Evolutionary conservation across 2,888 invertebrate genomes (phyloP), one percentile per base, ranked within the genome.

Genomic region (Epinotia demarniana): DNA sequence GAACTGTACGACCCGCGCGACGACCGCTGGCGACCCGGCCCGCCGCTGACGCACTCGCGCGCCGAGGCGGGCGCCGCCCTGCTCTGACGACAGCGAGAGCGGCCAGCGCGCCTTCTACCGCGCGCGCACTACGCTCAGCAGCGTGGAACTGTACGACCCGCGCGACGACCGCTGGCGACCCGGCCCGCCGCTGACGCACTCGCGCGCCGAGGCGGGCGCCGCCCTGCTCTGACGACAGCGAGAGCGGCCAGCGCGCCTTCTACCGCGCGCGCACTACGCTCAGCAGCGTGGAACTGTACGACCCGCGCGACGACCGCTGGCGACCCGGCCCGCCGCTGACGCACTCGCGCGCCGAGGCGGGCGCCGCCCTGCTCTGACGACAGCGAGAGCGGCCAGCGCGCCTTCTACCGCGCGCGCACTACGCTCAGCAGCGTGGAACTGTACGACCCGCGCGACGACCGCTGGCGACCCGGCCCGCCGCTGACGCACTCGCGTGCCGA

Each of bases 51-150:
- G 33, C 96, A 97, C 85, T 97, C 97, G 81, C 95, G 98, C 79
- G 97, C 98, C 72, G 98, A 98, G 91, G 98, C 98, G 62, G 98
- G 97, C 77, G 97, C 97, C 78, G 97, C 97, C 75, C 96, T 98
- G 85, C 96, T 96, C 87, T 96, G 96, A 95, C 95, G 97, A 97
- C 92, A 96, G 97, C 92, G 97, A 96, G 77, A 96, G 96, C 85
- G 97, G 96, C 78, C 89, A 89, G 84, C 89, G 97, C 74, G 87
- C 90, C 87, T 98, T 98, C 91, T 98, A 97, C 93, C 95, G 97
- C 81, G 97, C 97, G 69, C 97, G 97, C 88, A 96, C 97, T 81
- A 97, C 98, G 60, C 96, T 98, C 79, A 96, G 97, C 80, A 96
- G 96, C 70, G 97, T 98, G 16, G 98, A 98, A 91, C 95, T 97